Conservation (phyloP, 2,113 vertebrate genomes). For the Daubentonia madagascariensis region DNA sequence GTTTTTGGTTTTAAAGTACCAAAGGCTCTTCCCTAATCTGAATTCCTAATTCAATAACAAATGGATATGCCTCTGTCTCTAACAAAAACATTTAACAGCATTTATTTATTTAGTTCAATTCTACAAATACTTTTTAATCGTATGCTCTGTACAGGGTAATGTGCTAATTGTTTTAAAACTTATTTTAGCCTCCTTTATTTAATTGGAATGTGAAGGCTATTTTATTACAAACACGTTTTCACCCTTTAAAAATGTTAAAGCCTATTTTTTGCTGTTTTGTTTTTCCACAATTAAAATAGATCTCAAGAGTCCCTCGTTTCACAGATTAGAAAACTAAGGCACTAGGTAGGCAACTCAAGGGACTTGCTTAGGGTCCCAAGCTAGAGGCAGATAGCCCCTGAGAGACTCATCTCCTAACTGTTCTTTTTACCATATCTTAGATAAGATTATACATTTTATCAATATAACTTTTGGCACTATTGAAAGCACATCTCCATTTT, state of each 20-base stretch:
- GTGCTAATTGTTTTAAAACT: background rate
- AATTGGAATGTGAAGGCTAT: background rate
- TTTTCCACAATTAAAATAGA: background rate
- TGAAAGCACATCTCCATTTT: background rate
- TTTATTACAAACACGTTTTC: background rate
- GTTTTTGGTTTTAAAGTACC: background rate
- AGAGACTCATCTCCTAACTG: background rate
- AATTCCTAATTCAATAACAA: background rate
- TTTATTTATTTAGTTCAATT: background rate
- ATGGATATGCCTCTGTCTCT: background rate
- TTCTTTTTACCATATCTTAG: background rate
- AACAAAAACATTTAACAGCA: background rate
- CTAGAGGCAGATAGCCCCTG: background rate
- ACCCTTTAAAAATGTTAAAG: background rate
- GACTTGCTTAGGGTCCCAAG: background rate
- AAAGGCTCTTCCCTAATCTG: background rate
- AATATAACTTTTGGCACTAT: background rate
- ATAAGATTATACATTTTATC: background rate
- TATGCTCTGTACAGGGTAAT: background rate
- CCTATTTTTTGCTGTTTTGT: background rate
- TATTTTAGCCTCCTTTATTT: background rate
- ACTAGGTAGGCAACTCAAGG: background rate
- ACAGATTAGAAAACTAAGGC: background rate
- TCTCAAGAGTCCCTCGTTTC: background rate
- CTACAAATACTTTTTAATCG: background rate